A percentile compares a stretch with the other conserved stretches of the same genome.
phyloP scores from a whole-genome alignment of 2,797 vertebrate genomes.

The Okamejei kenojei region DNA sequence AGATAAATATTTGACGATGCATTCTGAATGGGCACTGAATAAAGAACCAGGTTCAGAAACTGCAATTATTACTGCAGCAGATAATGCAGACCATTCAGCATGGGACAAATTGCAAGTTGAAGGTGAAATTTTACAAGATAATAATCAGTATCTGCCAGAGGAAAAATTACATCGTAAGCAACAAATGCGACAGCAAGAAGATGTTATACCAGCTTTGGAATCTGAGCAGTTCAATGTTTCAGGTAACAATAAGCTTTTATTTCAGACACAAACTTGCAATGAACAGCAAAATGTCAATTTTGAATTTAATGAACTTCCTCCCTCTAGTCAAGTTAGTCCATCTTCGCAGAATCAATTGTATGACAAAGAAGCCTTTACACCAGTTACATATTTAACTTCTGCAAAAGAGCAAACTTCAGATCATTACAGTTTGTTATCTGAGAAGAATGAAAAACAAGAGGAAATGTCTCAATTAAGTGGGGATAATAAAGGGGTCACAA shows the following conservation, averaged over 20 bases:
- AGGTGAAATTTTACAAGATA: not conserved
- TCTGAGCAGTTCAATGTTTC: not conserved
- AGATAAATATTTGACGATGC: not conserved
- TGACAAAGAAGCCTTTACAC: not conserved
- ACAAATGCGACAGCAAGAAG: not conserved
- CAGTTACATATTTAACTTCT: not conserved
- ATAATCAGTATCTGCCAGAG: not conserved
- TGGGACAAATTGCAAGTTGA: not conserved
- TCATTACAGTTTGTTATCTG: not conserved
- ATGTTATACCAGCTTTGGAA: not conserved
- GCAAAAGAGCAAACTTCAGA: not conserved
- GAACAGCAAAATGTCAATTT: not conserved
- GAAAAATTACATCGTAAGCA: not conserved
- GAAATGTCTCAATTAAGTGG: not conserved
- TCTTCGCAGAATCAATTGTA: slow-evolving; percentile 2
- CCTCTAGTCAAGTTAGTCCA: not conserved
- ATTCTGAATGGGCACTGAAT: not conserved
- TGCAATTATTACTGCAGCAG: not conserved
- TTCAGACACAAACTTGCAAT: not conserved
- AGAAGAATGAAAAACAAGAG: slow-evolving; percentile 2
- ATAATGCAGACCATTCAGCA: not conserved
- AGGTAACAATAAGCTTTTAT: slow-evolving; percentile 9
- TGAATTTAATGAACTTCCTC: slow-evolving; percentile 4
- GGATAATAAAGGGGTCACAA: not conserved
- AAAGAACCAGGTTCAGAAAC: slow-evolving; percentile 13